A percentile compares a stretch with the other conserved stretches of the same genome.
phyloP scores from a whole-genome alignment of 2,797 vertebrate genomes.

The Chiroxiphia lanceolata region DNA sequence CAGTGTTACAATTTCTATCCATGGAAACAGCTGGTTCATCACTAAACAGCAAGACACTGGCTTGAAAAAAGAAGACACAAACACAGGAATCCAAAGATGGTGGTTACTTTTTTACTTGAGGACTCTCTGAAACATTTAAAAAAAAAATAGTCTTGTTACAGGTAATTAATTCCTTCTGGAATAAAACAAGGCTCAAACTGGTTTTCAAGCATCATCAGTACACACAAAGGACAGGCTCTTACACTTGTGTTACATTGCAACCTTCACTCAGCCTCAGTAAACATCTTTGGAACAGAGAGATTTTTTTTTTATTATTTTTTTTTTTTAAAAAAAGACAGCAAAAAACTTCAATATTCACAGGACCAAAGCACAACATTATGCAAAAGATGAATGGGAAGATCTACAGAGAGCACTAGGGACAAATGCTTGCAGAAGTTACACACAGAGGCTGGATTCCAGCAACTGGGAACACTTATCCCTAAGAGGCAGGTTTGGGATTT shows the following conservation, averaged over 20 bases:
- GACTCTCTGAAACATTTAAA: background rate
- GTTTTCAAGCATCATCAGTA: background rate
- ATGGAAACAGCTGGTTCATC: background rate
- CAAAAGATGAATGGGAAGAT: background rate
- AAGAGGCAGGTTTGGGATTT: background rate
- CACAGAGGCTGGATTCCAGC: background rate
- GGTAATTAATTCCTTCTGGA: background rate
- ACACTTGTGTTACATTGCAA: background rate
- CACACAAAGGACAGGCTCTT: background rate
- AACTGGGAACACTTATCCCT: background rate
- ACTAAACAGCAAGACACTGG: background rate
- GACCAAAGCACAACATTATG: background rate
- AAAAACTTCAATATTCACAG: slow-evolving; percentile 20
- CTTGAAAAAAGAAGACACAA: background rate
- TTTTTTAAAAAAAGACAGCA: background rate
- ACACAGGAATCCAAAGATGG: slow-evolving; percentile 12
- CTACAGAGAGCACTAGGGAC: background rate
- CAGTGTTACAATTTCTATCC: background rate
- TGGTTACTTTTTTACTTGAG: slow-evolving; percentile 17
- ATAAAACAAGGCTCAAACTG: background rate
- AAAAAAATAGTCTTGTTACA: background rate
- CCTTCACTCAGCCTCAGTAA: background rate
- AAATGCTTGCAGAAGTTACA: background rate
- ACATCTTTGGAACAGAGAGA: background rate
- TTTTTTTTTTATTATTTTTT: background rate